Conservation (phyloP, 2,888 invertebrate genomes). For the Mycogona germanica region DNA sequence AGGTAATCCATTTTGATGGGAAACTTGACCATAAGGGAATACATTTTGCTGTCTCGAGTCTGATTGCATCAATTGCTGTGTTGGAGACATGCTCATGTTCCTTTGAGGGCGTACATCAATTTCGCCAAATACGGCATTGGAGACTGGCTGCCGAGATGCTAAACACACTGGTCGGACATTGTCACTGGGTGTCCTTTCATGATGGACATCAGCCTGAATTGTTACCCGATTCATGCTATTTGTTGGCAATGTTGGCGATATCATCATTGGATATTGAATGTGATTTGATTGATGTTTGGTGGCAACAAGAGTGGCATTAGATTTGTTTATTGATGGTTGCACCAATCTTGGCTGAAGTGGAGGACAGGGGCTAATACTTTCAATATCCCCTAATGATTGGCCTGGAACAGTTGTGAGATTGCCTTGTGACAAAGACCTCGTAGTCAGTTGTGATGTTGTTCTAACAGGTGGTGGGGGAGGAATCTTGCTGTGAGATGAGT, state of each 20-base stretch:
- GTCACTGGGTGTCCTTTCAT: conserved; percentile 35
- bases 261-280: background rate
- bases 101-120: too few species aligned
- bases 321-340: background rate
- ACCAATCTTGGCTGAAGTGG: background rate
- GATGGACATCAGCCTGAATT: conserved; percentile 73
- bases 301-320: background rate
- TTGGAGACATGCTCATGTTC: background rate
- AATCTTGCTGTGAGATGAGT: conserved; percentile 68
- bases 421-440: conserved; percentile 12
- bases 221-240: conserved; percentile 46
- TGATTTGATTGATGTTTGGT: background rate
- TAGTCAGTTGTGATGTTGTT: conserved; percentile 63
- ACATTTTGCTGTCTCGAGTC: background rate
- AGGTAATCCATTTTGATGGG: background rate
- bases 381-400: background rate
- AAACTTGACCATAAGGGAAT: background rate
- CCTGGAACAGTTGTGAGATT: background rate
- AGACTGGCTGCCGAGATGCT: conserved; percentile 6
- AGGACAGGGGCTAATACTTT: background rate
- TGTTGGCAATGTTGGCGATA: too few species aligned
- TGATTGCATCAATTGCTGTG: background rate
- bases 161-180: conserved; percentile 7
- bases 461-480: conserved; percentile 66
- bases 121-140: too few species aligned